A percentile compares a stretch with the other conserved stretches of the same genome.
phyloP scores from a whole-genome alignment of 2,113 vertebrate species.

The Peromyscus californicus region DNA sequence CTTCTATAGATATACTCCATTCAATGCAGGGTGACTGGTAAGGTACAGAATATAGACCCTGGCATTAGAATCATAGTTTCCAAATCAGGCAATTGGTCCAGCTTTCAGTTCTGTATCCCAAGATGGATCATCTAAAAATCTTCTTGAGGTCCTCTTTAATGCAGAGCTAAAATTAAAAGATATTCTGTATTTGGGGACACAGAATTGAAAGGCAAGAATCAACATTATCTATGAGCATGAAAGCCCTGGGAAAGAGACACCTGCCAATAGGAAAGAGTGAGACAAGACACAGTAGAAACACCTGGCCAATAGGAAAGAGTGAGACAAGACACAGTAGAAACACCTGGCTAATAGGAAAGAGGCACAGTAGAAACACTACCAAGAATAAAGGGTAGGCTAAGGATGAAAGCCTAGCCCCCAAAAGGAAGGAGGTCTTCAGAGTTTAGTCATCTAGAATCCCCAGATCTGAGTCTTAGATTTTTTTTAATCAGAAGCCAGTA shows the following conservation, averaged over 20 bases:
- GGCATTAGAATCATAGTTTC: not conserved
- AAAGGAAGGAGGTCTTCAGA: not conserved
- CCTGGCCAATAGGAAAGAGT: not conserved
- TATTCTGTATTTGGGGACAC: not conserved
- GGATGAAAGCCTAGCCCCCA: rapidly evolving
- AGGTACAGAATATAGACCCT: not conserved
- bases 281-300: not conserved
- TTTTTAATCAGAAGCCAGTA: not conserved
- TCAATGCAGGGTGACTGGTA: not conserved
- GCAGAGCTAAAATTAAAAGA: not conserved
- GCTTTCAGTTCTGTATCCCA: not conserved
- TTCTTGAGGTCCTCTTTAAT: not conserved
- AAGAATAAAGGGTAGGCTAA: not conserved
- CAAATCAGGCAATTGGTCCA: no score
- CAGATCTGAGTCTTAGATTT: not conserved
- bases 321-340: not conserved
- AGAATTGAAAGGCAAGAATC: not conserved
- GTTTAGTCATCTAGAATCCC: not conserved
- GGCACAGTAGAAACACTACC: not conserved
- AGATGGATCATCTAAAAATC: not conserved
- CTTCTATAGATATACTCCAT: not conserved
- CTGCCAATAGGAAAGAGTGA: not conserved
- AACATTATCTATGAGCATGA: not conserved
- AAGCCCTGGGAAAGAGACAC: not conserved
- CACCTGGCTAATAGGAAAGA: not conserved